Evolutionary conservation across 92 coral and sea anemone genomes (phyloP), one percentile per base, ranked within the genome.

Genomic region (Pocillopora grandis): DNA sequence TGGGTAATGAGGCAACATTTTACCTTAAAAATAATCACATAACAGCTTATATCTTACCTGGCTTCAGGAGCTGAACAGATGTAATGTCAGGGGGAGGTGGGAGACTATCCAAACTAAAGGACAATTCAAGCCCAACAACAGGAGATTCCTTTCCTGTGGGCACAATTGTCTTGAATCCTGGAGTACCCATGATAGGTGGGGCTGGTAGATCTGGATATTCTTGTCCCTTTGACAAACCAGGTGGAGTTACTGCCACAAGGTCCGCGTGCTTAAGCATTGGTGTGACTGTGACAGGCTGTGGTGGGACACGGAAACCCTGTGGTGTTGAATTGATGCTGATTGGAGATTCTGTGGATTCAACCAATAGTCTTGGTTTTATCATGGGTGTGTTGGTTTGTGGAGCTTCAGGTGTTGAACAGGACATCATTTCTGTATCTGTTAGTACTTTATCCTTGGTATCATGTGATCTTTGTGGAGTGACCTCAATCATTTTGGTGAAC

Each of bases 41-140:
- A 42, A 7, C 0, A 42, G 52, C 4, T 0, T 3, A 42, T 42
- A 42, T 7, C 52, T 42, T 42, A 42, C 97, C 95, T 87, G 98
- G 98, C 87, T 75, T 87, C 23, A 94, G 80, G n/a, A 94, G 76
- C 59, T 87, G 86, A 55, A 92, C 95, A 36, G 95, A 89, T 15
- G 95, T 94, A 35, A 94, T 78, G n/a, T 94, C 95, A 56, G 98
- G 98, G 13, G 95, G 89, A 60, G 89, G 82, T n/a, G 98, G 98
- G 12, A 93, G 79, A 31, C 68, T 82, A 68, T 89, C 90, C 76
- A 84, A 76, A 69, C 83, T 64, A 72, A 67, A 66, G 5, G 81
- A 62, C 33, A 36, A 16, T 17, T 68, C 81, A 11, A 67, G 65
- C 35, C 10, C 6, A 21, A 15, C 6, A 3, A 35, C 42, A 12